Evolutionary conservation across 2,797 vertebrate genomes (phyloP).

Genomic region (Pantherophis alleghaniensis): DNA sequence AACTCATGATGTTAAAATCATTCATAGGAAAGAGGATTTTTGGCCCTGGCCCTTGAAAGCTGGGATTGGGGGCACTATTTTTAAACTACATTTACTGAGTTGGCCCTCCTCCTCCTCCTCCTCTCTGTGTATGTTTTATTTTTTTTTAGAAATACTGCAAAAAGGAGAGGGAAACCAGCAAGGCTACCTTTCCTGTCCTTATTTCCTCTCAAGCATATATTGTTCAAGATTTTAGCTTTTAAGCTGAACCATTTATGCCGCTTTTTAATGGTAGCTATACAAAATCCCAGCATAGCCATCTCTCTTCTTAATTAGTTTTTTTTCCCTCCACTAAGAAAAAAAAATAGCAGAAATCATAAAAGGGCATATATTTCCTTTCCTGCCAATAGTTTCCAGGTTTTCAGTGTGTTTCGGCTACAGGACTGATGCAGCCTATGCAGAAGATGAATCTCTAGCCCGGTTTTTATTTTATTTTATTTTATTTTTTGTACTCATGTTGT

Average conservation of each 20-base stretch:
- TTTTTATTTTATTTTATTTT: not conserved
- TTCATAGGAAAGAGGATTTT: slow-evolving; percentile 68
- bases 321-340: not conserved
- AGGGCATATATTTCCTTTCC: not conserved
- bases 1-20: slow-evolving; percentile 57
- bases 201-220: slow-evolving; percentile 31
- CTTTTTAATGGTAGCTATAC: not conserved
- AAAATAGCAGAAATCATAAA: not conserved
- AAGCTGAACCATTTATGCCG: not conserved
- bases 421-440: not conserved
- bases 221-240: slow-evolving; percentile 41
- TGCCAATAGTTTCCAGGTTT: not conserved
- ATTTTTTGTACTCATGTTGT: not conserved
- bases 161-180: slow-evolving; percentile 24
- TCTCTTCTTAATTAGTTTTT: not conserved
- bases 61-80: slow-evolving; percentile 68
- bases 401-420: not conserved
- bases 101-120: slow-evolving; percentile 49
- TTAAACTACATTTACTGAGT: slow-evolving; percentile 59
- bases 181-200: not conserved
- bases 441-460: not conserved
- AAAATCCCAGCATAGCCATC: not conserved
- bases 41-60: slow-evolving; percentile 37
- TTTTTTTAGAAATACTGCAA: slow-evolving; percentile 18
- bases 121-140: slow-evolving; percentile 57